Evolutionary conservation across 2,888 invertebrate genomes (phyloP), one percentile per base, ranked within the genome.

Genomic region (Caenorhabditis sp.): DNA sequence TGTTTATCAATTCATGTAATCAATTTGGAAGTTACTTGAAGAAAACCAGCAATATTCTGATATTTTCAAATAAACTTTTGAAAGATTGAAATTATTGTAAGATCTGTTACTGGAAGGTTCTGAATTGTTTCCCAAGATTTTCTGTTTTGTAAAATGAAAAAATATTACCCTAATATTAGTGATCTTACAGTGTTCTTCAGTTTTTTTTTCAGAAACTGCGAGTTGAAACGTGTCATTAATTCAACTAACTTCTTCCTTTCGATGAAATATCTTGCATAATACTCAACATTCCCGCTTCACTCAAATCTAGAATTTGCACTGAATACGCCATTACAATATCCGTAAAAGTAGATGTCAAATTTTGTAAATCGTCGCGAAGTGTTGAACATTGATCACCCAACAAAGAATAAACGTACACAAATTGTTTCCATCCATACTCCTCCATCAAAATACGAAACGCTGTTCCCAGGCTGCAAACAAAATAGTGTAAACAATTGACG

Each of bases 311-410:
- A 20, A 52, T 23, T 21, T 52, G 52, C 7, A 52, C 52, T 7
- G 52, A 20, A 21, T 52, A 52, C 21, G 52, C 52, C 52, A 52
- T 52, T 2, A 23, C 8, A 7, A 52, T 23, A 21, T 52, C 52
- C 1, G 21, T 23, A 12, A 52, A 52, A 20, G 20, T 52, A 17
- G 52, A 20, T 10, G 23, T 23, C 52, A 52, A 23, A 23, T 20
- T 52, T 56, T 56, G 56, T 14, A 56, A n/a, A 56, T 56, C 56
- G 26, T 56, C 56, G 8, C 56, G 20, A 20, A 56, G 25, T 12
- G 31, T 31, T 27, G 25, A 26, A 56, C 56, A 56, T 25, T 56
- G 20, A 14, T 56, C 56, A n/a, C 26, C 56, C 17, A 27, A 17
- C 26, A 56, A 31, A 4, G 56, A 56, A 27, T 56, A 56, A 31